Evolutionary conservation across 2,888 invertebrate genomes (phyloP), one percentile per base, ranked within the genome.

Genomic region (Meganola albula): DNA sequence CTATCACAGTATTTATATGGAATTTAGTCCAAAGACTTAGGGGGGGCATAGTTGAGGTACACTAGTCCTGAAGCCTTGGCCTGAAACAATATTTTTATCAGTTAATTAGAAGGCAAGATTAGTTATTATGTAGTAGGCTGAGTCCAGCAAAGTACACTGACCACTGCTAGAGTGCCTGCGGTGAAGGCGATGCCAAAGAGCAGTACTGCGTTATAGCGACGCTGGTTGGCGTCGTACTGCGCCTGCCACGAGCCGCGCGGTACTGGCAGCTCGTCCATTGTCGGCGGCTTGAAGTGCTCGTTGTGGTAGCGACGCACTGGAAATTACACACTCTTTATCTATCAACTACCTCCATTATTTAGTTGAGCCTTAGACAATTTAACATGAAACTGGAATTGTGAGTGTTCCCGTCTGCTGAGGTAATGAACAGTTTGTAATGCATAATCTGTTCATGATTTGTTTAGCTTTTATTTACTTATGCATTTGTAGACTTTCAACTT

Each of bases 191-290:
- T 27, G 1, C 94, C 94, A 27, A 83, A 56, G 6, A 86, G 49
- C 27, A 96, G 83, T 8, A 89, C 82, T 5, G 88, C 67, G 58
- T 94, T 95, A 84, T 92, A 92, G 58, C 87, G 89, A 43, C 88
- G 76, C 63, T 95, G 92, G 39, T 87, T 87, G 16, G 89, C 88
- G 32, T 90, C 88, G 57, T 93, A 59, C 26, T 88, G 71, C 31
- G 91, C 88, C 64, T 93, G 86, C 94, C 95, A 96, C 11, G 91
- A 91, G 33, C 95, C 95, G 36, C 86, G 77, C 1, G 95, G 95
- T 28, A 91, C 85, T 0, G 94, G 93, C 64, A 94, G 71, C 64
- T 95, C 94, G 55, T 94, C 91, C 90, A 93, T 90, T 7, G 89
- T 89, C 1, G 88, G 68, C 1, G 74, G 62, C 61, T 80, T 79